Percentiles rank a stretch among this genome's conserved stretches.
phyloP scores from a whole-genome alignment of 2,113 vertebrate genomes.

The Pluvialis apricaria region DNA sequence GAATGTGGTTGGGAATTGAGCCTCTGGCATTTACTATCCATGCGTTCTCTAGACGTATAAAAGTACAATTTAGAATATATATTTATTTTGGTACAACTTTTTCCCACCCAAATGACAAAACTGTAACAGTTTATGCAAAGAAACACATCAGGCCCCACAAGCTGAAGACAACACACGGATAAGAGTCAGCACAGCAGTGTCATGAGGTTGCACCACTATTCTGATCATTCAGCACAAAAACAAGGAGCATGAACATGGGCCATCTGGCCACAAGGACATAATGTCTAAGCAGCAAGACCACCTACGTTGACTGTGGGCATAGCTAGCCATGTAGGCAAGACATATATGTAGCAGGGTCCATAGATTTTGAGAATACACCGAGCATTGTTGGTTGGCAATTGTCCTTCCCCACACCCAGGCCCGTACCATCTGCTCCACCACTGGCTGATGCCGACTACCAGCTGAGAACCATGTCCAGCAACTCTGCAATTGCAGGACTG shows the following conservation, averaged over 20 bases:
- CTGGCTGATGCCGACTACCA: neutral
- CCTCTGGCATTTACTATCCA: neutral
- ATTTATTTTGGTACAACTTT: neutral
- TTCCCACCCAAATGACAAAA: neutral
- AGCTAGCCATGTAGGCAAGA: neutral
- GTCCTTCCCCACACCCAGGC: rapidly evolving
- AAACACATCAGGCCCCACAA: neutral
- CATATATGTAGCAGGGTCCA: too few species aligned
- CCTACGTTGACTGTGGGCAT: rapidly evolving
- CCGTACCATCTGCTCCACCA: neutral
- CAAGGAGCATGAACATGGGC: neutral
- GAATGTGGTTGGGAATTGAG: neutral
- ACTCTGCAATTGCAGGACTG: neutral
- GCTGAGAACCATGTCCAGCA: neutral
- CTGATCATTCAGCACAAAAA: neutral
- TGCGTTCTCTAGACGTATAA: neutral
- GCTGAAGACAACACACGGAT: neutral
- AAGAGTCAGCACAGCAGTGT: neutral
- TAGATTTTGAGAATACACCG: neutral
- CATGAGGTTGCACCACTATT: neutral
- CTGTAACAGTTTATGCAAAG: neutral
- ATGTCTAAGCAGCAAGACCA: neutral
- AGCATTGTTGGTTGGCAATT: neutral
- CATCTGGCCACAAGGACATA: neutral
- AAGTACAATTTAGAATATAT: neutral